Percentiles rank a stretch among this genome's conserved stretches.
These are phyloP conservation scores for Mactra quadrangularis DNA, from an alignment of 1,140 invertebrate species.

Conservation along the genomic window DNA sequence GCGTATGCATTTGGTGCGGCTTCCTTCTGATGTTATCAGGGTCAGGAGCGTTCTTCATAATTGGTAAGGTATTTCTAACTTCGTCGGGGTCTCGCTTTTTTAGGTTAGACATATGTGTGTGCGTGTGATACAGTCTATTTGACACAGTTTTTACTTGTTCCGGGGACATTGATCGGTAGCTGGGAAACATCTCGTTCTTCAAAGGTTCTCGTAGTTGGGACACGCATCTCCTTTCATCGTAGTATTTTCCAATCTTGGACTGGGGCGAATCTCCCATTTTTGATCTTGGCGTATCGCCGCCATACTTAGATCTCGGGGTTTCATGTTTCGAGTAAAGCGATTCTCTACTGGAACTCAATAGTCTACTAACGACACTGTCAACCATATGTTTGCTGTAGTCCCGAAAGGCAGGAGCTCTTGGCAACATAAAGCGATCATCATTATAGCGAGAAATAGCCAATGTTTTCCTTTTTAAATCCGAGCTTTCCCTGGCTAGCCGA, in stretches of 20 bases:
- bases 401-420: slow-evolving; percentile 54
- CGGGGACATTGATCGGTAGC: slow-evolving; percentile 56
- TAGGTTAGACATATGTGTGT: slow-evolving; percentile 59
- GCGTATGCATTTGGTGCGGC: slow-evolving; percentile 52
- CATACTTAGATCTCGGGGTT: slow-evolving; percentile 6
- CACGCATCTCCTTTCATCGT: slow-evolving; percentile 46
- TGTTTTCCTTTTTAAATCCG: slow-evolving; percentile 50
- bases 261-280: slow-evolving; percentile 3
- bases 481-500: slow-evolving; percentile 52
- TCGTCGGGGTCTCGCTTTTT: slow-evolving; percentile 48
- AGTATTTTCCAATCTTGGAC: slow-evolving; percentile 34
- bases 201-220: slow-evolving; percentile 55
- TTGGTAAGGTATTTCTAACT: slow-evolving; percentile 43
- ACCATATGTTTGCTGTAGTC: slow-evolving; percentile 53
- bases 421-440: slow-evolving; percentile 55
- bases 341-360: slow-evolving; percentile 22
- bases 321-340: slow-evolving; percentile 26
- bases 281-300: slow-evolving; percentile 1
- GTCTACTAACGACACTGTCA: slow-evolving; percentile 30
- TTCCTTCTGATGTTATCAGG: slow-evolving; percentile 40
- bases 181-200: slow-evolving; percentile 51
- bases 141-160: slow-evolving; percentile 55
- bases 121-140: slow-evolving; percentile 54
- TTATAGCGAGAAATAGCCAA: slow-evolving; percentile 40
- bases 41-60: slow-evolving; percentile 55